A percentile compares a stretch with the other conserved stretches of the same genome.
phyloP scores from a whole-genome alignment of 2,113 vertebrate genomes.

The Mus pahari region DNA sequence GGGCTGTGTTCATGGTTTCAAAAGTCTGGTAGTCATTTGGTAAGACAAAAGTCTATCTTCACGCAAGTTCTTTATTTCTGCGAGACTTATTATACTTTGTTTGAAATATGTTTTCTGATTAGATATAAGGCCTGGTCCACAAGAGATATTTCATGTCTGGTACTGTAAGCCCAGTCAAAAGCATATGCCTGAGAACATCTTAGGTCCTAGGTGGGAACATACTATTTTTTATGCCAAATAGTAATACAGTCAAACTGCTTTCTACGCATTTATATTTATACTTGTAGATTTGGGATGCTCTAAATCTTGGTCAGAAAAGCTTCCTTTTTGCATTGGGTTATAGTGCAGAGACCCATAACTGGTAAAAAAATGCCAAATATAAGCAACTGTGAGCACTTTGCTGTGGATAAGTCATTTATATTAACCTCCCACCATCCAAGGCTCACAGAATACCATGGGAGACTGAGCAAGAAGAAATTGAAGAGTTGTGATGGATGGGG shows the following conservation, averaged over 20 bases:
- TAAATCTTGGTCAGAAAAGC: background rate
- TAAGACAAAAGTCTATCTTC: background rate
- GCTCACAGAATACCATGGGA: background rate
- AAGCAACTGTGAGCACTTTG: background rate
- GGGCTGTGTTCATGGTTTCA: background rate
- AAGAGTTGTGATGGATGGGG: background rate
- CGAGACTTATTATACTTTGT: background rate
- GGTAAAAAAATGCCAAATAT: background rate
- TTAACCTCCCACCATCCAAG: background rate
- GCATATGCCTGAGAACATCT: no score
- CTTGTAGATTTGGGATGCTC: background rate
- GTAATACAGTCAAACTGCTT: background rate
- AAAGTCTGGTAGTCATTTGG: background rate
- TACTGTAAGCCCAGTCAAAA: no score
- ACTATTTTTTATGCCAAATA: background rate
- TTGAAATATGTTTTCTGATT: background rate
- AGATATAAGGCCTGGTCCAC: background rate
- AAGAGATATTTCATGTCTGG: background rate
- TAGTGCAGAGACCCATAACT: background rate
- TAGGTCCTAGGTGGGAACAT: no score
- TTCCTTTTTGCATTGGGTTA: background rate
- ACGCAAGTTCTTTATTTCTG: background rate
- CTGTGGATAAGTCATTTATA: background rate
- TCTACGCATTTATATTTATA: background rate
- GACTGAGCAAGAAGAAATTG: background rate